A percentile compares a stretch with the other conserved stretches of the same genome.
phyloP scores from a whole-genome alignment of 2,113 vertebrate genomes.

The Numenius arquata region DNA sequence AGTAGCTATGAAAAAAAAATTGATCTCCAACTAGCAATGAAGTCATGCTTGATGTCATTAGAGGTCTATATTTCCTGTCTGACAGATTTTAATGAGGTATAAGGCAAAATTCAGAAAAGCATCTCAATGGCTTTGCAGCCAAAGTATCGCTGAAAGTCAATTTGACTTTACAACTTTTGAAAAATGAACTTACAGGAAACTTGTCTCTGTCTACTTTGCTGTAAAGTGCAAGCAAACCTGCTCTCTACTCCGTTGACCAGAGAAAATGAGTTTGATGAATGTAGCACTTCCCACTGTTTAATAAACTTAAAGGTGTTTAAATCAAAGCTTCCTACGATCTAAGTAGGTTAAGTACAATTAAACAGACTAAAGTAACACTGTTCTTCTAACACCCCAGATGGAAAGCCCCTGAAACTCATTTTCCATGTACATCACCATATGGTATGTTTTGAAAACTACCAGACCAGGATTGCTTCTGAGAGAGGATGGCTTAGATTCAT shows the following conservation, averaged over 20 bases:
- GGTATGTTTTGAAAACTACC: neutral
- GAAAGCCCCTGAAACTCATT: neutral
- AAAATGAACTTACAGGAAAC: neutral
- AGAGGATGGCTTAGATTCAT: neutral
- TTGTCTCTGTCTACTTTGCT: neutral
- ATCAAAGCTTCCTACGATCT: neutral
- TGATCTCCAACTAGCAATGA: neutral
- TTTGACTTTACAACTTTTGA: neutral
- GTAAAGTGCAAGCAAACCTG: neutral
- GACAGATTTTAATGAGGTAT: conserved; percentile 9
- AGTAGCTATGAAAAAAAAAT: conserved; percentile 26
- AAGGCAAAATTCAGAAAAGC: conserved; percentile 1
- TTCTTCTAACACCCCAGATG: neutral
- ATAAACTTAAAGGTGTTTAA: neutral
- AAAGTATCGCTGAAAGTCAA: neutral
- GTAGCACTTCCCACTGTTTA: neutral
- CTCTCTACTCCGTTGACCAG: neutral
- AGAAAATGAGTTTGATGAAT: neutral
- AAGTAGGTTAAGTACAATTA: neutral
- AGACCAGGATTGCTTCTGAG: neutral
- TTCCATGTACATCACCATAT: neutral
- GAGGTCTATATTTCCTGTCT: conserved; percentile 25
- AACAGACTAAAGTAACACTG: neutral
- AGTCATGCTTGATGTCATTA: conserved; percentile 7
- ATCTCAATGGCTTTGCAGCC: neutral